Evolutionary conservation across 2,113 vertebrate species (phyloP), one percentile per base, ranked within the genome.

Genomic region (Seriola rivoliana): DNA sequence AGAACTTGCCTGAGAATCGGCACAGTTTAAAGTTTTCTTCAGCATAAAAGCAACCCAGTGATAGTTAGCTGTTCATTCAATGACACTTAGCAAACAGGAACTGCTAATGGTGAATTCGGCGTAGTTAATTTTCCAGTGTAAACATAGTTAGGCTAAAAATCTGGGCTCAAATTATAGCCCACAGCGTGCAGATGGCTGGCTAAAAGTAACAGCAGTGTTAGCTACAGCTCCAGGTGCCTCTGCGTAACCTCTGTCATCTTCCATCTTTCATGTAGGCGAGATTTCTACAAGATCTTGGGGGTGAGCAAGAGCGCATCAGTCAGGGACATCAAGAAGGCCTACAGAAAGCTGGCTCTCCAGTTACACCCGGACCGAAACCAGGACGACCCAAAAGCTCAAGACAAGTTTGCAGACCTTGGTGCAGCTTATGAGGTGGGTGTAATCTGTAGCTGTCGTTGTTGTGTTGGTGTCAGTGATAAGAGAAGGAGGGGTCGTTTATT

Each of bases 241-340:
- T 25, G 42, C 50, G 17, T 55, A 0, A 44, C 1, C 1, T 23
- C 4, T 55, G 4, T 29, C 21, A 9, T 48, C 32, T 55, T 13
- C 6, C 10, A 1, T 64, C 19, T 78, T 1, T 44, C 34, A 29
- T 74, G 50, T 66, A 99, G 98, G 85, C 95, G 98, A 82, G 98
- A 99, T 87, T 99, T 99, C 93, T 99, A 99, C 85, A 96, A 97
- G 83, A 99, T 99, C 63, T 84, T 99, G 78, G 98, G 98, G 5
- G 98, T 99, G n/a, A 96, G 93, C 55, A 97, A 96, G 69, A 92
- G 93, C 1, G 98, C 97, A 21, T 96, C 97, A 12, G 94, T 99
- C 81, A 97, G 97, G 93, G 98, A 99, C 80, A 98, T 99, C 79
- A 99, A 99, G 87, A 99, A 99, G 93, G 98, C 98, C 21, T 99